Evolutionary conservation across 2,888 invertebrate genomes (phyloP).

Genomic region (Cataglyphis cursor): DNA sequence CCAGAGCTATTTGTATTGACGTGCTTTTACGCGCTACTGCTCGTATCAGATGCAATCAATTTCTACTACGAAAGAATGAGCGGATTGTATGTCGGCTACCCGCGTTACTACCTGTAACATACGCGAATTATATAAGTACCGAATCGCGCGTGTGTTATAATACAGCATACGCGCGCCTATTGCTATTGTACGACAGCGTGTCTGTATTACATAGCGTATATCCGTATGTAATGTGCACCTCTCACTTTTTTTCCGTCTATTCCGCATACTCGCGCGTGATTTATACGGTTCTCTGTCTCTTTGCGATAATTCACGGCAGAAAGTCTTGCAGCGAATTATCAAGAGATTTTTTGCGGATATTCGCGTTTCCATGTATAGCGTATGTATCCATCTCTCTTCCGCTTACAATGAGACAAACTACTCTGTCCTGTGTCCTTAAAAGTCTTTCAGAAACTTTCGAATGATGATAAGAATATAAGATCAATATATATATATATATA

Average conservation of each 20-base stretch:
- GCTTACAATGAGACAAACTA: neutral
- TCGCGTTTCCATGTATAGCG: neutral
- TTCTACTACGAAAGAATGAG: conserved; percentile 52
- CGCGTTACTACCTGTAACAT: conserved; percentile 53
- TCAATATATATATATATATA: too few relatives aligned
- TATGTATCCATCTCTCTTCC: neutral
- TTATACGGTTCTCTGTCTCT: conserved; percentile 52
- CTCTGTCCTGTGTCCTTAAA: neutral
- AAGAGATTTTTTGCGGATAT: conserved; percentile 21
- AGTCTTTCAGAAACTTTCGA: neutral
- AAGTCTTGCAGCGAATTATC: conserved; percentile 20
- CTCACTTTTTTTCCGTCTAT: conserved; percentile 47
- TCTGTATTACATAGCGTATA: conserved; percentile 55
- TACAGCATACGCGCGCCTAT: neutral
- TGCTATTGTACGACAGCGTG: conserved; percentile 62
- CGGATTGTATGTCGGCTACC: conserved; percentile 52
- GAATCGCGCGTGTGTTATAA: conserved; percentile 36
- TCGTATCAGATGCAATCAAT: conserved; percentile 29
- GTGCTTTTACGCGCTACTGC: conserved; percentile 36
- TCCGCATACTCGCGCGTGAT: conserved; percentile 55
- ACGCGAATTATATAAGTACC: conserved; percentile 71
- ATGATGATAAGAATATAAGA: neutral
- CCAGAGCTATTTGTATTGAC: conserved; percentile 12
- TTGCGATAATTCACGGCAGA: conserved; percentile 19
- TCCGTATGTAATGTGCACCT: conserved; percentile 28